These are phyloP conservation scores for Zeugodacus cucurbitae DNA, from an alignment of 1,140 invertebrate genomes.

Conservation along the genomic window DNA sequence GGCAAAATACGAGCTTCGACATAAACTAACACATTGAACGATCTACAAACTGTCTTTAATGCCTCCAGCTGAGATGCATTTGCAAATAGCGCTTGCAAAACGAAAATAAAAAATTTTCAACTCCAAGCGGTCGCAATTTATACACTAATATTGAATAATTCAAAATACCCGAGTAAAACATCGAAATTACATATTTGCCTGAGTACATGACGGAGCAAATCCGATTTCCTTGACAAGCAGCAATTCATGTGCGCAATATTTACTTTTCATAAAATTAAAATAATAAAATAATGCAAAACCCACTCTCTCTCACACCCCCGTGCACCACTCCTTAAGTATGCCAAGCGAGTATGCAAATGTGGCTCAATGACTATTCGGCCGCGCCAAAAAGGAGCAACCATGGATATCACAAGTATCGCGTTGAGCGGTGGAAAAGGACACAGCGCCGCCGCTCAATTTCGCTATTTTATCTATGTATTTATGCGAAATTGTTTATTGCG, in stretches of 20 bases:
- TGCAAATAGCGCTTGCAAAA: too few relatives aligned
- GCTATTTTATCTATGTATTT: background rate
- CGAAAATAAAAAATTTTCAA: too few relatives aligned
- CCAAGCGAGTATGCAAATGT: background rate
- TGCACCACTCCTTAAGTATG: too few relatives aligned
- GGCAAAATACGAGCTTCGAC: background rate
- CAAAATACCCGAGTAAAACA: too few relatives aligned
- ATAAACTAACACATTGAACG: background rate
- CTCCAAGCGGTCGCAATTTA: too few relatives aligned
- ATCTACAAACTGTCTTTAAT: too few relatives aligned
- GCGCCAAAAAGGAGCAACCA: background rate
- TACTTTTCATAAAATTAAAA: background rate
- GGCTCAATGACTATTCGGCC: background rate
- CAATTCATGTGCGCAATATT: background rate
- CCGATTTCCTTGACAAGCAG: background rate
- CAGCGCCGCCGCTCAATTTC: background rate
- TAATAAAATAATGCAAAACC: background rate
- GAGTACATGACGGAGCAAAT: background rate
- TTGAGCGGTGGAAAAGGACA: background rate
- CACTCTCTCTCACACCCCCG: too few relatives aligned
- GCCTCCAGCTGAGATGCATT: too few relatives aligned
- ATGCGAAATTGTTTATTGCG: background rate
- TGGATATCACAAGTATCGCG: background rate
- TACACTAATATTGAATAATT: too few relatives aligned
- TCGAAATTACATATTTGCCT: too few relatives aligned